Evolutionary conservation across 2,797 vertebrate species (phyloP), one percentile per base, ranked within the genome.

Genomic region (Luscinia megarhynchos): DNA sequence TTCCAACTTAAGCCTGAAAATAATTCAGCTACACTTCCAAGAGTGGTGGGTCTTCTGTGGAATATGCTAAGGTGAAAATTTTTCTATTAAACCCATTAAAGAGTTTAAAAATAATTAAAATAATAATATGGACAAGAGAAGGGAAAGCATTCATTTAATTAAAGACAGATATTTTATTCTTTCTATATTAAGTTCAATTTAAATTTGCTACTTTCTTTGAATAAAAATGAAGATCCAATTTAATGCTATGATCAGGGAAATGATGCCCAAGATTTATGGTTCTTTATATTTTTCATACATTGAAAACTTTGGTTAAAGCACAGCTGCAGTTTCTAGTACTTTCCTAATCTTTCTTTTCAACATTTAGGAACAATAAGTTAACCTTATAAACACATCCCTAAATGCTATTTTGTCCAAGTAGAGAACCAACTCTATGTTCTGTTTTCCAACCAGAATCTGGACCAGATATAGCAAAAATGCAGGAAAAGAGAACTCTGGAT

Each of bases 221-320:
- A 92, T 78, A 88, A 89, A 97, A 96, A 87, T 80, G 87, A 94
- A 95, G 94, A 90, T 24, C 17, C 59, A 97, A 94, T 96, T 97
- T 97, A 93, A 95, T 94, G 55, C 64, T 94, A 96, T 96, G 66
- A 94, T 91, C 55, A 73, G 9, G 32, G n/a, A 90, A 63, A 20
- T 48, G 8, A 40, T 11, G 3, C 10, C 41, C 46, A 55, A 46
- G 23, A 23, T 40, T 54, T 38, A 46, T 40, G 38, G 12, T 3
- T 54, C 51, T 62, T 54, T 12, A 8, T 40, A 46, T 40, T 83
- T 72, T 63, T 55, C 23, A 15, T 36, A 23, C 19, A 82, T 46
- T 63, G 10, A 29, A 23, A n/a, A 10, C 24, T 83, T 40, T n/a
- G 54, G 15, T 5, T 63, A 38, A 46, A 72, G 15, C 23, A 54